Conservation (phyloP, 2,113 vertebrate genomes). For the Syngnathoides biaculeatus region DNA sequence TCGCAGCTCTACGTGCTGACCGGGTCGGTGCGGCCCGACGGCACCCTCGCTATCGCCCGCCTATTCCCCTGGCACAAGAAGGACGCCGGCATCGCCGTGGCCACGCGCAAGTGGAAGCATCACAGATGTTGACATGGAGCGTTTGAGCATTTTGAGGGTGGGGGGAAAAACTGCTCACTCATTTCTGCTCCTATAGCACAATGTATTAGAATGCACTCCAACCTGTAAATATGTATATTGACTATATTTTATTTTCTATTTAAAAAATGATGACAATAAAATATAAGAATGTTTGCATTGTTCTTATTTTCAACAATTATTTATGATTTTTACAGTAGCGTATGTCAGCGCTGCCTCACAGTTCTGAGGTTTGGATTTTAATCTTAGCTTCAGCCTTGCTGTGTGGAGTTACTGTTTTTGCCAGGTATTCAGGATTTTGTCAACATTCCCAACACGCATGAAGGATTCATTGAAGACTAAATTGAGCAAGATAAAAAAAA, state of each 20-base stretch:
- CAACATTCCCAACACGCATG: too few relatives aligned
- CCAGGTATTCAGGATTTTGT: too few relatives aligned
- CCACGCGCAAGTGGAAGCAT: conserved; percentile 82
- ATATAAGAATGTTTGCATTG: not conserved
- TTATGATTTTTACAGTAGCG: too few relatives aligned
- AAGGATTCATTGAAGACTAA: too few relatives aligned
- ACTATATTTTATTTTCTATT: conserved; percentile 61
- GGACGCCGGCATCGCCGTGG: conserved; percentile 73
- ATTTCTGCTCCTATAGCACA: conserved; percentile 45
- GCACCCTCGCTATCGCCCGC: conserved; percentile 66
- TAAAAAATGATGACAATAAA: conserved; percentile 16
- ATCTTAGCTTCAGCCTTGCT: not conserved
- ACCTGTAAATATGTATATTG: conserved; percentile 69
- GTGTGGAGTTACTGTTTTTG: not conserved
- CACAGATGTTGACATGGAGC: conserved; percentile 73
- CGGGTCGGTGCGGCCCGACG: conserved; percentile 69
- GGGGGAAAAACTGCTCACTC: not conserved
- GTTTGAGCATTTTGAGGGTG: conserved; percentile 7
- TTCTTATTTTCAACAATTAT: not conserved
- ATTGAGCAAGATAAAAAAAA: too few relatives aligned
- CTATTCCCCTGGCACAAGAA: conserved; percentile 84
- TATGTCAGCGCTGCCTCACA: not conserved
- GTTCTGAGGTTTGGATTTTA: not conserved
- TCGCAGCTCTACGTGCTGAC: conserved; percentile 78
- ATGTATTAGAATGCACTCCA: conserved; percentile 64